Conservation (phyloP, 2,888 invertebrate genomes). For the Leptura quadrifasciata region DNA sequence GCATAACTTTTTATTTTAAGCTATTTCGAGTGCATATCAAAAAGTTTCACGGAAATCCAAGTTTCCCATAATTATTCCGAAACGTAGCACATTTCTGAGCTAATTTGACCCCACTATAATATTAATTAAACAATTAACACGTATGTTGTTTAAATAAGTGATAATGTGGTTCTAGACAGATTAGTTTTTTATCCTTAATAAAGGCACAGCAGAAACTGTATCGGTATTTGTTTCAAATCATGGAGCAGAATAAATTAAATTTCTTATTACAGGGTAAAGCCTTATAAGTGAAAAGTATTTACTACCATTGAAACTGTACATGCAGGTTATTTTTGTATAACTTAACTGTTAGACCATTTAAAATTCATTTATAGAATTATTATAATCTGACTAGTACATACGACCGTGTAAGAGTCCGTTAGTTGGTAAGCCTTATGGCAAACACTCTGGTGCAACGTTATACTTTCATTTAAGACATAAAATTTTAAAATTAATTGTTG, state of each 20-base stretch:
- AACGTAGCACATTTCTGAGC: too few relatives aligned
- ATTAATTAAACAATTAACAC: too few relatives aligned
- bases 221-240: neutral
- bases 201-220: neutral
- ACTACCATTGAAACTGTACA: slow-evolving; percentile 8
- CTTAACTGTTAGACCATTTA: slow-evolving; percentile 16
- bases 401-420: slow-evolving; percentile 1
- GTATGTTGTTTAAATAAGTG: neutral
- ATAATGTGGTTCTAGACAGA: neutral
- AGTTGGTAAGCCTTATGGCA: slow-evolving; percentile 1
- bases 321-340: slow-evolving; percentile 5
- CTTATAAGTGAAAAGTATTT: slow-evolving; percentile 10
- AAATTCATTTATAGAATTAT: neutral
- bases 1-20: too few relatives aligned
- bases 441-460: neutral
- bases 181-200: neutral
- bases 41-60: too few relatives aligned
- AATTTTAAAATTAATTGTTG: too few relatives aligned
- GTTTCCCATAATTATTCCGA: too few relatives aligned
- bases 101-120: too few relatives aligned
- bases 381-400: neutral
- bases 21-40: too few relatives aligned
- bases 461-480: too few relatives aligned
- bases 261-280: neutral
- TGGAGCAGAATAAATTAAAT: slow-evolving; percentile 5